Evolutionary conservation across 2,888 invertebrate genomes (phyloP).

Genomic region (Creontiades dilutus): DNA sequence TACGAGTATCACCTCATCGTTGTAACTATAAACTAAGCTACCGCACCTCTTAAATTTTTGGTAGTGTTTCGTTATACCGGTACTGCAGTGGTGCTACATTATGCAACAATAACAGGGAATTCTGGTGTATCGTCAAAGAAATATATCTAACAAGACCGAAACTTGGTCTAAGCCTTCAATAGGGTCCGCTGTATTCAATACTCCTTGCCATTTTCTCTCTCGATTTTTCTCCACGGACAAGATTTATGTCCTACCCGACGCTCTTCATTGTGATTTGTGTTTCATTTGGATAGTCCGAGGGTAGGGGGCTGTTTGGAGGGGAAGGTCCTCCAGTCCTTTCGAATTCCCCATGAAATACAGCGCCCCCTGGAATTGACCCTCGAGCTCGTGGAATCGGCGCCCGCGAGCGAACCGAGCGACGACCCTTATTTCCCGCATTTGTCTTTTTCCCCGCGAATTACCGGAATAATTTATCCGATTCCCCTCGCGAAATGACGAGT

Average conservation of each 20-base stretch:
- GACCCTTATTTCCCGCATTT: slow-evolving; percentile 10
- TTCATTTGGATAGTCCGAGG: neutral
- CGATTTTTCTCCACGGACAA: neutral
- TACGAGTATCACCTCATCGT: too few species aligned
- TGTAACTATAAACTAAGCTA: too few species aligned
- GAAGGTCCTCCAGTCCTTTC: slow-evolving; percentile 16
- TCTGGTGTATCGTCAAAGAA: neutral
- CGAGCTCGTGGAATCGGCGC: neutral
- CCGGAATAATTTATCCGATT: slow-evolving; percentile 4
- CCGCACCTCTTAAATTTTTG: too few species aligned
- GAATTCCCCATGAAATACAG: slow-evolving; percentile 22
- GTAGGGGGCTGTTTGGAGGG: neutral
- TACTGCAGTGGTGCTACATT: too few species aligned
- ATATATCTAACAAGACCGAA: neutral
- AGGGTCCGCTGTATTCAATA: neutral
- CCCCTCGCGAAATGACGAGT: slow-evolving; percentile 19
- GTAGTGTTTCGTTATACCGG: too few species aligned
- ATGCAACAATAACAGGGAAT: too few species aligned
- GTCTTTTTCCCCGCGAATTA: neutral
- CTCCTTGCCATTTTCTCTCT: neutral
- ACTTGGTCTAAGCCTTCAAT: slow-evolving; percentile 18
- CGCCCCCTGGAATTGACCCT: slow-evolving; percentile 25
- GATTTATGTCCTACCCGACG: slow-evolving; percentile 6
- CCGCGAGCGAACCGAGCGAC: neutral
- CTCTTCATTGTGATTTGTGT: slow-evolving; percentile 36